phyloP scores from a whole-genome alignment of 2,113 vertebrate species.

The Trogon surrucura region DNA sequence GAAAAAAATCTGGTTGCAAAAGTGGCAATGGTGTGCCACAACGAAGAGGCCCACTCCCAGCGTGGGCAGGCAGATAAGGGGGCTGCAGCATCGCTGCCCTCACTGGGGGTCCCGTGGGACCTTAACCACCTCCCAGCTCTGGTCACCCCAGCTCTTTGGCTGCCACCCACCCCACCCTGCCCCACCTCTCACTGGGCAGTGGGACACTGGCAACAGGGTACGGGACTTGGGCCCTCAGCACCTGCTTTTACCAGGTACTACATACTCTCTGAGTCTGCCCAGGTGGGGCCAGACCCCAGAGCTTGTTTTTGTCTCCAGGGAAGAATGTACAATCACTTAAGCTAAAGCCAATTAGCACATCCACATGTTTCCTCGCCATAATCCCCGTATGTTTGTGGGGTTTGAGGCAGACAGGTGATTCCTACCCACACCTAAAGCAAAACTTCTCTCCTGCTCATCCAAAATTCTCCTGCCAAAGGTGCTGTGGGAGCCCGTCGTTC shows the following conservation, averaged over 20 bases:
- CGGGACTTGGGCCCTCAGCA: accelerated
- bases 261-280: background rate
- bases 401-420: background rate
- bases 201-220: accelerated
- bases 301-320: background rate
- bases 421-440: background rate
- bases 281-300: background rate
- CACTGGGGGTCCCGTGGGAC: background rate
- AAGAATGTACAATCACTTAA: background rate
- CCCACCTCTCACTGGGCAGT: background rate
- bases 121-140: background rate
- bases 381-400: accelerated
- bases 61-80: accelerated
- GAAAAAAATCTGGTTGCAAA: background rate
- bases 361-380: no score
- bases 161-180: background rate
- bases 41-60: accelerated
- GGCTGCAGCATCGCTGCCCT: background rate
- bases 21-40: background rate
- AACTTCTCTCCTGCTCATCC: background rate
- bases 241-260: background rate
- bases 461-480: background rate
- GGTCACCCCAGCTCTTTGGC: background rate
- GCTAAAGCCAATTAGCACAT: background rate
- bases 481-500: accelerated